phyloP scores from a whole-genome alignment of 2,113 vertebrate species.

The Psephotus haematonotus region DNA sequence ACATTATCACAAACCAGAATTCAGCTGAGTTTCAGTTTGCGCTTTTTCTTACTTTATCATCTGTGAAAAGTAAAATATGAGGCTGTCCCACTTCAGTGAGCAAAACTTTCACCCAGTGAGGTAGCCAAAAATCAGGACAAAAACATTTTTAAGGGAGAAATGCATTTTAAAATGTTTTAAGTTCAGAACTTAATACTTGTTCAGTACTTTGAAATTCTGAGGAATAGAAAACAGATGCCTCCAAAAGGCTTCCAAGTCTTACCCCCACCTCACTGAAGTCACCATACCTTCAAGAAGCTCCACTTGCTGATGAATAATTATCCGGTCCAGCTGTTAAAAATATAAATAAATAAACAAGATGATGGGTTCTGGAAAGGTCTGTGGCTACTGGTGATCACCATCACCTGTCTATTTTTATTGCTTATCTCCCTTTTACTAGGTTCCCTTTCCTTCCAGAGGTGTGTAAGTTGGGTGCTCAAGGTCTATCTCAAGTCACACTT shows the following conservation, averaged over 20 bases:
- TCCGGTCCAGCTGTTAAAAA: slow-evolving; percentile 86
- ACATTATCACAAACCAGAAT: neutral
- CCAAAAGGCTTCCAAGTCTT: neutral
- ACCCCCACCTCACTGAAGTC: neutral
- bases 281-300: slow-evolving; percentile 90
- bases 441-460: neutral
- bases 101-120: neutral
- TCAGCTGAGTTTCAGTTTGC: neutral
- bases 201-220: neutral
- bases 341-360: neutral
- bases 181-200: neutral
- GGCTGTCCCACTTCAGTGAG: neutral
- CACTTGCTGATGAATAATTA: slow-evolving; percentile 96
- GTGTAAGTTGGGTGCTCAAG: neutral
- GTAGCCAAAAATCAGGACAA: neutral
- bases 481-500: neutral
- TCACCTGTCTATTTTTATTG: neutral
- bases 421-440: neutral
- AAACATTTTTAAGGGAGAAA: neutral
- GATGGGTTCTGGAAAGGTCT: neutral
- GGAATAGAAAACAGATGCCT: neutral
- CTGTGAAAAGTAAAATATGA: neutral
- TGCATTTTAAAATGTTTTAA: neutral
- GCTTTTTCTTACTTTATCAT: neutral
- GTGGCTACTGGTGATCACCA: neutral